Evolutionary conservation across 1,140 invertebrate genomes (phyloP).

Genomic region (Bombus sibiricus): DNA sequence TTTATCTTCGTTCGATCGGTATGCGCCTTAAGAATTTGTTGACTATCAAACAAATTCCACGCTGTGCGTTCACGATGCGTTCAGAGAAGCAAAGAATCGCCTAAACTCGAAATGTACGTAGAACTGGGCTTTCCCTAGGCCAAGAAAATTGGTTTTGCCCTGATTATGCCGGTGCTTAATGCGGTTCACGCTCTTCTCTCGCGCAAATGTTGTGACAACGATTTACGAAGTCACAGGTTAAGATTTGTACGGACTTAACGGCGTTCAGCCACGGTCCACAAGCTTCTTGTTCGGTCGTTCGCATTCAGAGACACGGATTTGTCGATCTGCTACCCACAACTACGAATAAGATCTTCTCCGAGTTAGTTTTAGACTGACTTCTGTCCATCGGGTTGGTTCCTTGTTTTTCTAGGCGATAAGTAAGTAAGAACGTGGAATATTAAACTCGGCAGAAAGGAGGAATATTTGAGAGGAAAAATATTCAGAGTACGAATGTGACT

Average conservation of each 20-base stretch:
- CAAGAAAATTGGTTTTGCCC: slow-evolving; percentile 16
- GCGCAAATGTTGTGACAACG: slow-evolving; percentile 33
- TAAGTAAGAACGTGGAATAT: neutral
- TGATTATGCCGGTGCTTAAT: slow-evolving; percentile 28
- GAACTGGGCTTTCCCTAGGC: neutral
- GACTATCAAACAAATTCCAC: neutral
- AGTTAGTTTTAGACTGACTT: neutral
- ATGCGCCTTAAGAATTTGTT: too few species aligned
- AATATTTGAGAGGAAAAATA: neutral
- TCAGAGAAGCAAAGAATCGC: too few species aligned
- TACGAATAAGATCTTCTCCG: neutral
- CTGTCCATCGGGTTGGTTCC: neutral
- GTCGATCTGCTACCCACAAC: neutral
- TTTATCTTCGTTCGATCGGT: neutral
- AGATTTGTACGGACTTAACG: slow-evolving; percentile 18
- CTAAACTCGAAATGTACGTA: neutral
- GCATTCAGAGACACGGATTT: slow-evolving; percentile 7
- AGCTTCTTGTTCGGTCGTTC: neutral
- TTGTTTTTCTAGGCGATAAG: neutral
- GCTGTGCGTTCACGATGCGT: neutral
- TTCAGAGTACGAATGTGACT: neutral
- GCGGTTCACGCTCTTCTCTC: slow-evolving; percentile 10
- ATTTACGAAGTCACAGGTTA: slow-evolving; percentile 33
- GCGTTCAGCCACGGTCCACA: neutral
- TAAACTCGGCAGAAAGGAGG: neutral